Percentiles rank a stretch among this genome's conserved stretches.
These are phyloP conservation scores for Tigriopus japonicus DNA, from an alignment of 1,140 invertebrate species.

Conservation along the genomic window DNA sequence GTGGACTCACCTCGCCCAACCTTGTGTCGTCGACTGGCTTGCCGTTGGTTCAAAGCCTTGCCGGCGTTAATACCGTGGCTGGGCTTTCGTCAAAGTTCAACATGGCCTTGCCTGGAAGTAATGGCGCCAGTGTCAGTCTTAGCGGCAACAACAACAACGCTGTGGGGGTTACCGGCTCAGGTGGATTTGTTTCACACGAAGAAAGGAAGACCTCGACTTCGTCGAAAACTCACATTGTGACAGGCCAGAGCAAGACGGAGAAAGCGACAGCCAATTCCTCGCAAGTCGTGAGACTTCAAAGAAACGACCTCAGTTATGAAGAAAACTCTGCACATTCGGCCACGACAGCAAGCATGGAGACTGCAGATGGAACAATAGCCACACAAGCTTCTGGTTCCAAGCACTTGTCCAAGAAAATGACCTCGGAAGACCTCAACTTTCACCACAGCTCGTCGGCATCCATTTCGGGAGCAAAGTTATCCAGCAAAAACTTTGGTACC, in stretches of 20 bases:
- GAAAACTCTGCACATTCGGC: conserved; percentile 40
- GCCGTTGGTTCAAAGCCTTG: background rate
- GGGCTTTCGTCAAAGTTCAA: background rate
- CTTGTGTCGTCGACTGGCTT: conserved; percentile 10
- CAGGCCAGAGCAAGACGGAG: conserved; percentile 33
- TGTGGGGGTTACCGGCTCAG: no score
- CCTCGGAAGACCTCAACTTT: background rate
- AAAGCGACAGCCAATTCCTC: conserved; percentile 47
- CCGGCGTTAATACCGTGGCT: background rate
- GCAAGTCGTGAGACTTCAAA: conserved; percentile 52
- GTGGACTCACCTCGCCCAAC: conserved; percentile 3
- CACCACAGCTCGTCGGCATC: conserved; percentile 7
- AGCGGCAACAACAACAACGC: background rate
- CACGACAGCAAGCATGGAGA: conserved; percentile 41
- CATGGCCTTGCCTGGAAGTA: no score
- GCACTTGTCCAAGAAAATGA: conserved; percentile 33
- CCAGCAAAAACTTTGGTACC: background rate
- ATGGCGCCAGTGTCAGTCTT: background rate
- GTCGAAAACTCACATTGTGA: conserved; percentile 32
- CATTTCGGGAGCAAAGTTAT: background rate
- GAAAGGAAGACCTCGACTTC: conserved; percentile 7
- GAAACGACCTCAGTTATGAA: conserved; percentile 57
- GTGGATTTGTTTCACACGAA: conserved; percentile 7
- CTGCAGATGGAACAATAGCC: conserved; percentile 45
- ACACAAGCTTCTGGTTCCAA: conserved; percentile 50